These are phyloP conservation scores for Calliphora vicina DNA, from an alignment of 1,140 invertebrate species.

Conservation along the genomic window DNA sequence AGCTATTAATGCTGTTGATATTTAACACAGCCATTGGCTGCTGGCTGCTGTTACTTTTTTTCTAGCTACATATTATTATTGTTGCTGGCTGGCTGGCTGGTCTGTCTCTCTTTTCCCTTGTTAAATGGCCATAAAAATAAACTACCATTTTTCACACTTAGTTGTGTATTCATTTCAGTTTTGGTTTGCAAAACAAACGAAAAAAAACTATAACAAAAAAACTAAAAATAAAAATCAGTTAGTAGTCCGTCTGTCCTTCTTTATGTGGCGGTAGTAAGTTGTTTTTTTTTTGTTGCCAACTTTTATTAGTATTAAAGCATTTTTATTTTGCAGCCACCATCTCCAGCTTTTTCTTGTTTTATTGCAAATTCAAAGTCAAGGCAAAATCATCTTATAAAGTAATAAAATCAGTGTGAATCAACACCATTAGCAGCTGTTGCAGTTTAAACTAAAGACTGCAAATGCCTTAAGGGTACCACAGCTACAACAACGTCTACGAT, in stretches of 20 bases:
- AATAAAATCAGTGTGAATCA: constrained; percentile 14
- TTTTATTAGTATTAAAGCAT: no score
- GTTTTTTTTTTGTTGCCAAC: no score
- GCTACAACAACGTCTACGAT: background rate
- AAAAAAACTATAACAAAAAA: background rate
- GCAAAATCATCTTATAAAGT: constrained; percentile 24
- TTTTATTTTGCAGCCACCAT: no score
- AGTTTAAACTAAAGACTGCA: background rate
- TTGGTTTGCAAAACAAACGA: background rate
- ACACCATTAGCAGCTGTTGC: background rate
- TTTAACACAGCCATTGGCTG: background rate
- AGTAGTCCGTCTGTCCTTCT: background rate
- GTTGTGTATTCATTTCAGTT: background rate
- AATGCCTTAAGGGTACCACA: background rate
- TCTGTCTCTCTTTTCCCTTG: background rate
- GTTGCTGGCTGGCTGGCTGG: no score
- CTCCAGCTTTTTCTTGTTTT: background rate
- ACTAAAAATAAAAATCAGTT: background rate
- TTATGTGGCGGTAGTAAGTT: background rate
- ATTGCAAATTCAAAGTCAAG: constrained; percentile 24
- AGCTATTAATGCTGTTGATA: background rate
- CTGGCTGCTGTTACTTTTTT: no score
- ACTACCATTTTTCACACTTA: constrained; percentile 21
- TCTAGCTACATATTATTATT: no score
- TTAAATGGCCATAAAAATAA: background rate